phyloP scores from a whole-genome alignment of 2,888 invertebrate species.

The Apamea crenata region DNA sequence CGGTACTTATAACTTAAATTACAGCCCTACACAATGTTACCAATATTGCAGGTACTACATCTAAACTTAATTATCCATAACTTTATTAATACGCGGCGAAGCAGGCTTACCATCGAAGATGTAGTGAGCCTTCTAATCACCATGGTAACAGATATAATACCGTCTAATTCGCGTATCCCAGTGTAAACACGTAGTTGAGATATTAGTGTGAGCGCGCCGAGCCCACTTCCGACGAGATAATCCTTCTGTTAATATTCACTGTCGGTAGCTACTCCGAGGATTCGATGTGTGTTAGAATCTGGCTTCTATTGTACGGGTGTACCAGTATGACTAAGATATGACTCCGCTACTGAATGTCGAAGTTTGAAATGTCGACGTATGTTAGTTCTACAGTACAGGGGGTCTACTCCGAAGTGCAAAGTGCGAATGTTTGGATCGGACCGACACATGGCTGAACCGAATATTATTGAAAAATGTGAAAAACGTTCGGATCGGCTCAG shows the following conservation, averaged over 20 bases:
- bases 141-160: conserved; percentile 61
- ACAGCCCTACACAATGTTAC: not conserved
- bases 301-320: conserved; percentile 20
- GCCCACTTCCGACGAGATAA: conserved; percentile 66
- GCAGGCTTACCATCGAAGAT: conserved; percentile 42
- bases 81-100: conserved; percentile 42
- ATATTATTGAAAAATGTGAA: too few relatives aligned
- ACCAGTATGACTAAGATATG: not conserved
- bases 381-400: too few relatives aligned
- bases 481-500: too few relatives aligned
- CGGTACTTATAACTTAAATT: not conserved
- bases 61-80: conserved; percentile 28
- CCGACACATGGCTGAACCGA: too few relatives aligned
- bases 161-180: conserved; percentile 59
- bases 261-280: conserved; percentile 49
- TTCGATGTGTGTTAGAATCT: conserved; percentile 40
- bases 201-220: conserved; percentile 59
- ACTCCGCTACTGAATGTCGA: too few relatives aligned
- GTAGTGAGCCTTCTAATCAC: conserved; percentile 52
- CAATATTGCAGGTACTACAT: not conserved
- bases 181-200: conserved; percentile 67
- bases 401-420: too few relatives aligned
- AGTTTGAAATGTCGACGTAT: too few relatives aligned
- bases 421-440: too few relatives aligned
- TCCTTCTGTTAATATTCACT: conserved; percentile 68